A percentile compares a stretch with the other conserved stretches of the same genome.
phyloP scores from a whole-genome alignment of 1,140 invertebrate species.

The Globodera rostochiensis region DNA sequence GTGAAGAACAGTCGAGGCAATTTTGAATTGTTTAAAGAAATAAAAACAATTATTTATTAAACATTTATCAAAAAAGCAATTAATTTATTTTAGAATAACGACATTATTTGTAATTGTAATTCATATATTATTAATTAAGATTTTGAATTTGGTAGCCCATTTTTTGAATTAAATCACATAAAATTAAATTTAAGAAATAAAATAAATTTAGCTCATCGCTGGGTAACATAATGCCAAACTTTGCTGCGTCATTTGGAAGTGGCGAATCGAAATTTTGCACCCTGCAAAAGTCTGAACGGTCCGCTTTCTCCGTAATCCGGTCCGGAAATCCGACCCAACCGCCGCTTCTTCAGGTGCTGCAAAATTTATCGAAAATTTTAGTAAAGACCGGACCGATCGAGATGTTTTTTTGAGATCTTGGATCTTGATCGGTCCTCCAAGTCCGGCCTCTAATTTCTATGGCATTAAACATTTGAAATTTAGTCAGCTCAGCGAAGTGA shows the following conservation, averaged over 20 bases:
- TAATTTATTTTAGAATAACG: too few species aligned
- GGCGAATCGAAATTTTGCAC: not conserved
- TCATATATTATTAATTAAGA: too few species aligned
- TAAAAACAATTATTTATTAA: too few species aligned
- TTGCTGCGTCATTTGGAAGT: not conserved
- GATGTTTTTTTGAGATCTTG: not conserved
- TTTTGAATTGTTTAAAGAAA: too few species aligned
- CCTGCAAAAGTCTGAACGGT: slow-evolving; percentile 24
- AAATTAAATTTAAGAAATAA: too few species aligned
- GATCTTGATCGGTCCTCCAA: not conserved
- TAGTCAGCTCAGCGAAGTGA: not conserved
- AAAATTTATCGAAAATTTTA: not conserved
- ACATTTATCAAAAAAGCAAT: too few species aligned
- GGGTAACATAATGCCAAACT: not conserved
- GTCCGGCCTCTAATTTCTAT: too few species aligned
- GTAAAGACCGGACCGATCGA: not conserved
- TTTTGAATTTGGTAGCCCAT: too few species aligned
- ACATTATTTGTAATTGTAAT: too few species aligned
- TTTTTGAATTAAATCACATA: too few species aligned
- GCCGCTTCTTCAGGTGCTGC: not conserved
- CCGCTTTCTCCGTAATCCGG: slow-evolving; percentile 28
- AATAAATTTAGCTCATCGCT: not conserved
- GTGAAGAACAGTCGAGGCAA: not conserved
- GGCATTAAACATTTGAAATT: not conserved
- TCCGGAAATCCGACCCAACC: not conserved